Conservation (phyloP, 2,888 invertebrate species). For the Smittia aterrima region DNA sequence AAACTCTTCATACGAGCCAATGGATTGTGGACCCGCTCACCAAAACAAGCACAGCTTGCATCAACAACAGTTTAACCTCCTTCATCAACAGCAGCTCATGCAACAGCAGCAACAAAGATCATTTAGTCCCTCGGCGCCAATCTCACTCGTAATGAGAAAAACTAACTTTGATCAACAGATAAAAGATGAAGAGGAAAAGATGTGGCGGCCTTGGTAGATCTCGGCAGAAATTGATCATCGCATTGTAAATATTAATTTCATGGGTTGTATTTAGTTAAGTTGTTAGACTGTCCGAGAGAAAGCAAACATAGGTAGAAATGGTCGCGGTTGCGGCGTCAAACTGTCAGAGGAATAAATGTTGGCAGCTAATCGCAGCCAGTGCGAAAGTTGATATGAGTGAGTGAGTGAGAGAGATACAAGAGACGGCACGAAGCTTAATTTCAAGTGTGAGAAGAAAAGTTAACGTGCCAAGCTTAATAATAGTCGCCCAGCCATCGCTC, state of each 20-base stretch:
- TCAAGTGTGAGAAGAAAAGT: slow-evolving; percentile 9
- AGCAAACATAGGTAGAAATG: slow-evolving; percentile 3
- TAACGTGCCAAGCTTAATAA: background rate
- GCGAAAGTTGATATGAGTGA: background rate
- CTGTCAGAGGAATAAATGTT: background rate
- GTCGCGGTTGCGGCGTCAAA: background rate
- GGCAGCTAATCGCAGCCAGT: background rate
- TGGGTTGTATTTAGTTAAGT: slow-evolving; percentile 31
- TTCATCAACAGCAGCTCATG: slow-evolving; percentile 53
- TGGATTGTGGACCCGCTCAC: slow-evolving; percentile 51
- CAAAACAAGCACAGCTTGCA: slow-evolving; percentile 50
- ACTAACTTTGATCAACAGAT: slow-evolving; percentile 55
- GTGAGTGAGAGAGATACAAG: background rate
- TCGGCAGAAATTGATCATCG: background rate
- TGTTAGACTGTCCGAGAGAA: slow-evolving; percentile 27
- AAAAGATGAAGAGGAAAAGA: slow-evolving; percentile 69
- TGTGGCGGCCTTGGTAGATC: slow-evolving; percentile 77
- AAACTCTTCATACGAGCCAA: slow-evolving; percentile 54
- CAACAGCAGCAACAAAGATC: slow-evolving; percentile 47
- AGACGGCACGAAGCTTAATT: background rate
- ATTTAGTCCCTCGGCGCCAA: slow-evolving; percentile 54
- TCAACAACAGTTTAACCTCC: slow-evolving; percentile 48
- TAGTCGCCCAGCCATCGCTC: background rate
- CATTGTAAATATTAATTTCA: slow-evolving; percentile 16
- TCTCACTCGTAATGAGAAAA: slow-evolving; percentile 73